Conservation (phyloP, 2,888 invertebrate species). For the Anarsia innoxiella region DNA sequence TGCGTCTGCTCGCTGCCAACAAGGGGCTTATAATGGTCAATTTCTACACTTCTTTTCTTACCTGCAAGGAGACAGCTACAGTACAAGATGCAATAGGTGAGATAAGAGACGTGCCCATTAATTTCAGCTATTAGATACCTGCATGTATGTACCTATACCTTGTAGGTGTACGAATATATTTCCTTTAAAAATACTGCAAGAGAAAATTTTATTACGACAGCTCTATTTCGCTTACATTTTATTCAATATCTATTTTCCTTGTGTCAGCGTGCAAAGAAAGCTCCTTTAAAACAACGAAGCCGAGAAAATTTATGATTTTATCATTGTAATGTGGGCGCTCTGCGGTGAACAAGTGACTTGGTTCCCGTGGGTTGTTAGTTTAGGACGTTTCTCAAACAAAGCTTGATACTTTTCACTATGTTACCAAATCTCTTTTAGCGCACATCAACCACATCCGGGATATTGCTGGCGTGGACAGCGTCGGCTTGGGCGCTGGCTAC, state of each 20-base stretch:
- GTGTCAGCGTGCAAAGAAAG: too few species aligned
- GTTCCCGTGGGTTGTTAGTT: conserved; percentile 8
- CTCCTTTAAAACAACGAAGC: neutral
- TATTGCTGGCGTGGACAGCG: conserved; percentile 90
- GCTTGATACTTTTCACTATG: conserved; percentile 2
- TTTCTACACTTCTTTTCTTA: conserved; percentile 87
- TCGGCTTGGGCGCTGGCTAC: conserved; percentile 91
- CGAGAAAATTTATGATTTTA: conserved; percentile 5
- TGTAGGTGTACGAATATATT: too few species aligned
- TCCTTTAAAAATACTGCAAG: too few species aligned
- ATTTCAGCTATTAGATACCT: too few species aligned
- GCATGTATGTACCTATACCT: too few species aligned
- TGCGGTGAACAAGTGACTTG: neutral
- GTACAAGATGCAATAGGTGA: conserved; percentile 87
- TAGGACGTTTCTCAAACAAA: conserved; percentile 10
- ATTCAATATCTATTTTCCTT: too few species aligned
- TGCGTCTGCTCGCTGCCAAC: conserved; percentile 82
- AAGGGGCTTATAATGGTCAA: conserved; percentile 91
- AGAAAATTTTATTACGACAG: too few species aligned
- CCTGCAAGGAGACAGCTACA: conserved; percentile 83
- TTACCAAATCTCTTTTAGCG: conserved; percentile 72
- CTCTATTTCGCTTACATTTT: too few species aligned
- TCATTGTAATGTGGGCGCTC: neutral
- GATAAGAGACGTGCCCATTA: too few species aligned
- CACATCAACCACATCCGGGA: conserved; percentile 93